Evolutionary conservation across 2,888 invertebrate species (phyloP), one percentile per base, ranked within the genome.

Genomic region (Eumerus sabulonum): DNA sequence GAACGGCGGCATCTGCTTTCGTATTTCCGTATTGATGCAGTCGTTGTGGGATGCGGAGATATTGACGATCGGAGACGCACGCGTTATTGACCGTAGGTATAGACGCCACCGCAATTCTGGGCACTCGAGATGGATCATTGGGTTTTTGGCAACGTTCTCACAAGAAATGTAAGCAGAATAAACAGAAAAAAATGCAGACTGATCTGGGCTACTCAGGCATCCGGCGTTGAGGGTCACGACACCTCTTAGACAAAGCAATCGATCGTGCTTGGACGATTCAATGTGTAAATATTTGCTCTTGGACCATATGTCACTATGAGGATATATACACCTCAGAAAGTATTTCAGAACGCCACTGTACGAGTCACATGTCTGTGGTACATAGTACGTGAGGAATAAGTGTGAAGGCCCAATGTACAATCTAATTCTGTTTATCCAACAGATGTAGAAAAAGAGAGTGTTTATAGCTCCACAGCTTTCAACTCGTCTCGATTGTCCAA

Each of bases 141-240:
- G 16, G 47, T 63, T 68, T 59, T 64, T 62, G 67, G 36, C 47
- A 38, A 2, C 9, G 42, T 11, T 50, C 19, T 59, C 11, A 50
- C 56, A 50, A 7, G 27, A 2, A 27, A 27, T 27, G 27, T 27
- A 27, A 7, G 27, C 27, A 27, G 2, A 7, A 4, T 4, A 7
- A 2, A 27, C 7, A 27, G 7, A 40, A 62, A 66, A 18, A 13
- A 19, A 12, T 19, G 47, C 19, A 38, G 38, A 2, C 40, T n/a
- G 35, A 36, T 44, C 47, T 14, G 40, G 35, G 27, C 51, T 38
- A 7, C 40, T 62, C 48, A 38, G 27, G 47, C 54, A 14, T n/a
- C 11, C 27, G 42, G 14, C 13, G 27, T 59, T 42, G 63, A 51
- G 72, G 77, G 62, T 72, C 67, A 67, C 45, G 67, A 73, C 40